phyloP scores from a whole-genome alignment of 2,888 invertebrate genomes.

The Epirrita christyi region DNA sequence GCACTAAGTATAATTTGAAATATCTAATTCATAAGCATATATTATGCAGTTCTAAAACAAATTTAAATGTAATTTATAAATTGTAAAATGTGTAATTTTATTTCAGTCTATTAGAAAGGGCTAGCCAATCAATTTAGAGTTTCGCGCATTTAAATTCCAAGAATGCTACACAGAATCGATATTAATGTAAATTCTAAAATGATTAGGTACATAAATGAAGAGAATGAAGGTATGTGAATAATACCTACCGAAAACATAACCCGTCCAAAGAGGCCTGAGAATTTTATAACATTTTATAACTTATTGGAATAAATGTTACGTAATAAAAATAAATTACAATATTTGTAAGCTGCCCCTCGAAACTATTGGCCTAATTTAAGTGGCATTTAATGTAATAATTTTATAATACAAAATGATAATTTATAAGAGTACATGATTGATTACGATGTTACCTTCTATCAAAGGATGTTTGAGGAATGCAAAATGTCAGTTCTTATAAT shows the following conservation, averaged over 20 bases:
- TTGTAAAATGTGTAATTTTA: not conserved
- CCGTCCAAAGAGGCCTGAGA: not conserved
- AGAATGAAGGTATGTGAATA: too few species aligned
- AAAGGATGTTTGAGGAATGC: too few species aligned
- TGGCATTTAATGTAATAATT: not conserved
- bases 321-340: not conserved
- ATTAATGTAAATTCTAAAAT: too few species aligned
- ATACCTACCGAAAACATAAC: too few species aligned
- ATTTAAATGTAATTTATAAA: not conserved
- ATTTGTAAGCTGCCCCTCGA: constrained; percentile 1
- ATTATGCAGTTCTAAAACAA: not conserved
- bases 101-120: not conserved
- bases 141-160: too few species aligned
- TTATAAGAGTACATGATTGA: constrained; percentile 8
- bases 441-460: not conserved
- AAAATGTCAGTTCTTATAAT: constrained; percentile 4
- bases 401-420: constrained; percentile 4
- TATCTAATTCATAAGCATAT: not conserved
- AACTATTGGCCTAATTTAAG: too few species aligned
- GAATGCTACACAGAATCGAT: too few species aligned
- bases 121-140: too few species aligned
- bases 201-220: too few species aligned
- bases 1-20: constrained; percentile 8
- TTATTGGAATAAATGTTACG: too few species aligned
- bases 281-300: too few species aligned